Evolutionary conservation across 1,140 invertebrate genomes (phyloP), one percentile per base, ranked within the genome.

Genomic region (Notospermus geniculatus): DNA sequence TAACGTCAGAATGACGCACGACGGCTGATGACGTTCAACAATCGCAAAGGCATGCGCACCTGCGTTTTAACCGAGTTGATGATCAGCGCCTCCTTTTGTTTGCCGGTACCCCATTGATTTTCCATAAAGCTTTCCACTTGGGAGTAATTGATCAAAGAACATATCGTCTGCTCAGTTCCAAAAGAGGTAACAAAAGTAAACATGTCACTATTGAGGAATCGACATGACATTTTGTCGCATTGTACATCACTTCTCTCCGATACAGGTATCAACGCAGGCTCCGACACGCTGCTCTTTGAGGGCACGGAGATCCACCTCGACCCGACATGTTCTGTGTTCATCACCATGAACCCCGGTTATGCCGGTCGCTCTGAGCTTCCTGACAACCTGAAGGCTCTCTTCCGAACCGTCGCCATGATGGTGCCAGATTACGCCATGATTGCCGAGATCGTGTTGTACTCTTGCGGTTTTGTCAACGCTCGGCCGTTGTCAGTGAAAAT

Each of bases 371-470:
- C 91, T 0, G 92, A 96, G 76, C 81, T 96, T 27, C 93, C 93
- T 0, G 93, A 97, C 79, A 97, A 97, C 84, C 82, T 96, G n/a
- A 96, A 95, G 87, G 92, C 93, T 0, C 79, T 97, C 4, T 97
- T 98, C 84, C 86, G 95, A 65, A 91, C 93, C 1, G 93, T 98
- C 17, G 93, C 94, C 28, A 98, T 98, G 95, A 97, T 97, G 93
- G 93, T 97, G 23, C 95, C 95, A 0, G 93, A 97, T 81, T 96
- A 96, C 80, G 91, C 91, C 11, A 77, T 97, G 13, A 97, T 97
- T 72, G 91, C 93, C 0, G 94, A 97, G 83, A 96, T 96, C 64
- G 91, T 91, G 52, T 77, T 97, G 0, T 96, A 95, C 71, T 95
- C 94, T 0, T 93, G 88, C 77, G 95, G 95, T n/a, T 98, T 96